A percentile compares a stretch with the other conserved stretches of the same genome.
phyloP scores from a whole-genome alignment of 2,113 vertebrate species.

The Chlorocebus sabaeus region DNA sequence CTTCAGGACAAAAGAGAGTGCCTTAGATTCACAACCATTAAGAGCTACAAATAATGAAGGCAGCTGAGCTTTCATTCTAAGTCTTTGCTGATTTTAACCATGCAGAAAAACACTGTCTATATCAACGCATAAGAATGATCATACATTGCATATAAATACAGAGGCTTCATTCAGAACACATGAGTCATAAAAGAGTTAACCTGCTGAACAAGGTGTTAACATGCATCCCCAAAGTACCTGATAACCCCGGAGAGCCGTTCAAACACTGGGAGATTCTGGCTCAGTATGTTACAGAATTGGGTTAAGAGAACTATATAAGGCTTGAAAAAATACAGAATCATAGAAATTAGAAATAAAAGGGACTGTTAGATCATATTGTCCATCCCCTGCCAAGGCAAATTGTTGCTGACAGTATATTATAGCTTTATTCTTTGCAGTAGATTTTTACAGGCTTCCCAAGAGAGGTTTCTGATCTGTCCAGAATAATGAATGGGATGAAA shows the following conservation, averaged over 20 bases:
- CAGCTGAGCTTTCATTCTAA: neutral
- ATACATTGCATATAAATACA: neutral
- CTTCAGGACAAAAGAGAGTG: neutral
- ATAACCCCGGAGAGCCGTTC: neutral
- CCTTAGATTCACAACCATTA: neutral
- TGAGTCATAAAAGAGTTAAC: conserved; percentile 25
- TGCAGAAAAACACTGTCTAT: neutral
- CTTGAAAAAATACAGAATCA: conserved; percentile 55
- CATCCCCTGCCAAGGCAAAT: conserved; percentile 64
- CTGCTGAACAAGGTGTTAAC: neutral
- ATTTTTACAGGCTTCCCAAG: conserved; percentile 66
- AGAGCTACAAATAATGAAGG: neutral
- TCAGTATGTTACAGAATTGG: conserved; percentile 53
- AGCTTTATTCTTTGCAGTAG: conserved; percentile 76
- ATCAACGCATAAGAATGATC: neutral
- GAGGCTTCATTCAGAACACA: neutral
- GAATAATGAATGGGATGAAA: conserved; percentile 60
- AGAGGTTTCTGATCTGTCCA: conserved; percentile 74
- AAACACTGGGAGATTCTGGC: neutral
- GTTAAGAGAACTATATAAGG: conserved; percentile 62
- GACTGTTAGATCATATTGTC: conserved; percentile 68
- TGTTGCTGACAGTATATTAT: conserved; percentile 69
- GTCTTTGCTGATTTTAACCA: neutral
- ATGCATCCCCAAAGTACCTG: neutral
- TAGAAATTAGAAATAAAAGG: conserved; percentile 73